Conservation (phyloP, 2,888 invertebrate species). For the Sphaerophoria rueppellii region DNA sequence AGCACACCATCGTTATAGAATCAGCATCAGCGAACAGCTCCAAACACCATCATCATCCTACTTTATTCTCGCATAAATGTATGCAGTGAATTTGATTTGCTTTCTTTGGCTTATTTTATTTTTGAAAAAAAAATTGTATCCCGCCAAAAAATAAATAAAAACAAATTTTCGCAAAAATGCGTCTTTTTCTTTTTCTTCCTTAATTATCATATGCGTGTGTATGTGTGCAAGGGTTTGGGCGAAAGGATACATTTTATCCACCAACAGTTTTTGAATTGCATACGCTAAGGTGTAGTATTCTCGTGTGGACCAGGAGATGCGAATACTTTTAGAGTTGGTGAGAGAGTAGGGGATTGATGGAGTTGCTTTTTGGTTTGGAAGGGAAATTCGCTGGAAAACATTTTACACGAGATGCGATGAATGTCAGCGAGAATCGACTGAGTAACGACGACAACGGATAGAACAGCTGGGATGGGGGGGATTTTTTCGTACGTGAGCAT, state of each 20-base stretch:
- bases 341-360: constrained; percentile 17
- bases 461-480: constrained; percentile 5
- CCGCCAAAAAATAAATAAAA: constrained; percentile 56
- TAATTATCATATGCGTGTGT: constrained; percentile 39
- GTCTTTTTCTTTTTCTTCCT: constrained; percentile 72
- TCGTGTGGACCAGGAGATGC: constrained; percentile 40
- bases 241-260: constrained; percentile 12
- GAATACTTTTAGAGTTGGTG: constrained; percentile 38
- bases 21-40: constrained; percentile 25
- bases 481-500: constrained; percentile 27
- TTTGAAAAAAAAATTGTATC: constrained; percentile 43
- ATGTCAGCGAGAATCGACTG: constrained; percentile 53
- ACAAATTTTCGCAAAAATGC: constrained; percentile 66
- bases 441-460: neutral
- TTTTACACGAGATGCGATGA: constrained; percentile 49
- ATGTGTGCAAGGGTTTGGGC: neutral
- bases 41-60: constrained; percentile 11
- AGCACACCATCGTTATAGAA: constrained; percentile 25
- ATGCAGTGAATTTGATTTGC: constrained; percentile 68
- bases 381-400: constrained; percentile 41
- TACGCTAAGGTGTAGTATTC: constrained; percentile 54
- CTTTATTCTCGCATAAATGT: constrained; percentile 41
- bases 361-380: constrained; percentile 2
- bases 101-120: constrained; percentile 49
- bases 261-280: constrained; percentile 22